These are phyloP conservation scores for Zoanthus solanderi DNA, from an alignment of 92 coral and sea anemone genomes.

Conservation along the genomic window DNA sequence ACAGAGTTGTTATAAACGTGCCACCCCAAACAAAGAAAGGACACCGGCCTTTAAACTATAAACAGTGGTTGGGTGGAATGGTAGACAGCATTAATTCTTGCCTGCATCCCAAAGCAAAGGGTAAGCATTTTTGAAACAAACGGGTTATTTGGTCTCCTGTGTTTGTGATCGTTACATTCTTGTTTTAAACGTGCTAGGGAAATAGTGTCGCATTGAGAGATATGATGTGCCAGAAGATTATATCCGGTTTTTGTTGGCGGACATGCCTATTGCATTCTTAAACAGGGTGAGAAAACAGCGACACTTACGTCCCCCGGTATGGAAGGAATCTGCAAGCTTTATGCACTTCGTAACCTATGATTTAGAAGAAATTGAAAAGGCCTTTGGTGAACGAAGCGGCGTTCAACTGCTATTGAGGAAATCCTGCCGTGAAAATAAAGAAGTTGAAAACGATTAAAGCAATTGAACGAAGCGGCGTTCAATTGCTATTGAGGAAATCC, in stretches of 20 bases:
- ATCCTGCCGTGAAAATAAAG: too few species aligned
- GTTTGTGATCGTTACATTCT: not conserved
- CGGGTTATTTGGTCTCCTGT: not conserved
- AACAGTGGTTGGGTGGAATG: slow-evolving; percentile 46
- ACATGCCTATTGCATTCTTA: slow-evolving; percentile 1
- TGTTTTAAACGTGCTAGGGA: not conserved
- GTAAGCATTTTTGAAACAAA: slow-evolving; percentile 15
- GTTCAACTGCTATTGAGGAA: slow-evolving; percentile 15
- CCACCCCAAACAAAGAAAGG: slow-evolving; percentile 33
- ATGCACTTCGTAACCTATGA: slow-evolving; percentile 29
- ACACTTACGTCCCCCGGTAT: slow-evolving; percentile 46
- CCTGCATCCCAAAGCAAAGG: slow-evolving; percentile 41
- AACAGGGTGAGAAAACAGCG: slow-evolving; percentile 18
- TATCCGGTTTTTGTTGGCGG: not conserved
- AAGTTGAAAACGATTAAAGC: too few species aligned
- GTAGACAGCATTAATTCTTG: slow-evolving; percentile 40
- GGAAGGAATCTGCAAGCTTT: slow-evolving; percentile 30
- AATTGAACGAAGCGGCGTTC: slow-evolving; percentile 18
- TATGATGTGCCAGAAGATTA: slow-evolving; percentile 6
- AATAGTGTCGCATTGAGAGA: slow-evolving; percentile 9
- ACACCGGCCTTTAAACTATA: slow-evolving; percentile 21
- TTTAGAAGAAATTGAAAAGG: slow-evolving; percentile 12
- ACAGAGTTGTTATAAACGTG: slow-evolving; percentile 11
- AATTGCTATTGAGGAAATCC: slow-evolving; percentile 19
- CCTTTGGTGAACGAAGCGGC: slow-evolving; percentile 36